Percentiles rank a stretch among this genome's conserved stretches.
These are phyloP conservation scores for Horisme vitalbata DNA, from an alignment of 2,888 invertebrate species.

Conservation along the genomic window DNA sequence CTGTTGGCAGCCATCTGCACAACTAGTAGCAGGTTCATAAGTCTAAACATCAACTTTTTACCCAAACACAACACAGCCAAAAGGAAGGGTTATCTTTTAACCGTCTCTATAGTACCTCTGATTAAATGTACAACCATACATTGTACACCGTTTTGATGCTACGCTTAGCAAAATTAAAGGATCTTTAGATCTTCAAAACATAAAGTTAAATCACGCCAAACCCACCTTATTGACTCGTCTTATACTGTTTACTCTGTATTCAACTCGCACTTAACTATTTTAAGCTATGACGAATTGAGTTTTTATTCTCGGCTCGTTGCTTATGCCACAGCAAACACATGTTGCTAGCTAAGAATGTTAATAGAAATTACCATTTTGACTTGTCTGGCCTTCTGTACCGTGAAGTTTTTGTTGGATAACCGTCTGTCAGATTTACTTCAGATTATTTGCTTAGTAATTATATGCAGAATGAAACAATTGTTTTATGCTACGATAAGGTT, in stretches of 20 bases:
- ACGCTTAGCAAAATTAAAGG: neutral
- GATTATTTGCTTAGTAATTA: neutral
- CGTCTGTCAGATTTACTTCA: conserved; percentile 4
- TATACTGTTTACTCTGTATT: conserved; percentile 43
- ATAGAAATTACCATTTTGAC: conserved; percentile 35
- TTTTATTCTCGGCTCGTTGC: conserved; percentile 42
- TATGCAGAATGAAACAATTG: conserved; percentile 1
- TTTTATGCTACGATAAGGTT: too few species aligned
- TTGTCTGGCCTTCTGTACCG: conserved; percentile 14
- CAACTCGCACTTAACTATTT: conserved; percentile 48
- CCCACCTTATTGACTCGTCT: conserved; percentile 19
- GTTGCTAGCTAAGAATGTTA: conserved; percentile 6
- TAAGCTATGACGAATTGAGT: conserved; percentile 48
- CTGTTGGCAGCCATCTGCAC: too few species aligned
- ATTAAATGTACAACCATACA: neutral
- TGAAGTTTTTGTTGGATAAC: conserved; percentile 21
- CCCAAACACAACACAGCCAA: too few species aligned
- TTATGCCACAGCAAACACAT: conserved; percentile 11
- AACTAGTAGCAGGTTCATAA: too few species aligned
- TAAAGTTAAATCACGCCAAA: neutral
- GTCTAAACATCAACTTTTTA: too few species aligned
- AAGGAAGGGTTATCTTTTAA: too few species aligned
- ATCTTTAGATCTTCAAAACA: neutral
- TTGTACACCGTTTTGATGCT: neutral
- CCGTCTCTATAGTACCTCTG: too few species aligned